Base-by-base conservation (phyloP, 2,113 vertebrate species). In the Andinoacara biseriatus region DNA sequence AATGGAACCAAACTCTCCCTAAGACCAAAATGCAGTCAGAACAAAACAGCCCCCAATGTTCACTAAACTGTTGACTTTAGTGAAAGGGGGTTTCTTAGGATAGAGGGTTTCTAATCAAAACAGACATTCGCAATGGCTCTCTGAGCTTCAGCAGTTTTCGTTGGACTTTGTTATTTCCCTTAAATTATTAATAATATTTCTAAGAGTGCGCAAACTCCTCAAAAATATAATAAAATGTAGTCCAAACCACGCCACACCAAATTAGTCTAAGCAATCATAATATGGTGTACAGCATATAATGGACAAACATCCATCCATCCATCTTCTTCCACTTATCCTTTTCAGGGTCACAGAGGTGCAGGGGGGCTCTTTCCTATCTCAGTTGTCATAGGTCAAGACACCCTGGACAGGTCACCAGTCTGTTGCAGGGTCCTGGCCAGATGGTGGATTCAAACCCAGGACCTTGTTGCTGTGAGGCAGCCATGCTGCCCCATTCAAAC, bases 1-100 rank as follows among this genome's bases (percentile, higher is more conserved):
- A 85, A 78, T 80, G 35, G 18, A 85, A n/a, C 33, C 10, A 26
- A 78, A 65, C 24, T 31, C 20, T 26, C 29, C 60, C 20, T 52
- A 29, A 26, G 79, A 56, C 38, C 52, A 54, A 58, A 81, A 40
- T 58, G 52, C 10, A 49, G 5, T 18, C 40, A 29, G 40, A 67
- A 49, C 17, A 46, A 74, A 46, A 2, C 6, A 43, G 17, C 20
- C 26, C 15, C 22, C 15, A 76, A 13, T 67, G 58, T 77, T 77
- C 35, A 22, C 10, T 31, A 18, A 52, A 38, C 46, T 58, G 17
- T 14, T 59, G 38, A 74, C 46, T 61, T 72, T 10, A 65, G 31
- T 59, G 3, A 33, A 57, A 49, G 17, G 2, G 0, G 24, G 38
- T 22, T 20, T 40, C 3, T 59, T 43, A 7, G 9, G 2, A 10